phyloP scores from a whole-genome alignment of 2,113 vertebrate species.

The Nothoprocta perdicaria region DNA sequence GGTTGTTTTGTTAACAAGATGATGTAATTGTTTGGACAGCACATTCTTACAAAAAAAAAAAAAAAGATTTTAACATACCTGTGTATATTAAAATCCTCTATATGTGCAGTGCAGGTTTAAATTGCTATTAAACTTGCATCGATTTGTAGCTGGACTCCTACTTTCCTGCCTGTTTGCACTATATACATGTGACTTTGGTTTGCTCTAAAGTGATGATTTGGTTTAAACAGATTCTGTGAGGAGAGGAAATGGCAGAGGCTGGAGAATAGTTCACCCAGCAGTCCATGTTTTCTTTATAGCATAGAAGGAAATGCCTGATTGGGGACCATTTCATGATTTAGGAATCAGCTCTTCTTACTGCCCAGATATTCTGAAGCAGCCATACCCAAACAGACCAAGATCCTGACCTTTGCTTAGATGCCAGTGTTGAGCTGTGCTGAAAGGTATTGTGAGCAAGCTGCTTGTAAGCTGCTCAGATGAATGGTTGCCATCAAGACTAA shows the following conservation, averaged over 20 bases:
- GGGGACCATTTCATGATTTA: neutral
- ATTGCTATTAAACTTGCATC: neutral
- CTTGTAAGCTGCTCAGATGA: neutral
- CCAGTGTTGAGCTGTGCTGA: neutral
- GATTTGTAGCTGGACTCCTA: neutral
- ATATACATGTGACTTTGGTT: neutral
- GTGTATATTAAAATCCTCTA: neutral
- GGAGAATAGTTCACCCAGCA: neutral
- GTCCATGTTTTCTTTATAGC: neutral
- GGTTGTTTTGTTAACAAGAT: neutral
- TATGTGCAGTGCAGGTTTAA: neutral
- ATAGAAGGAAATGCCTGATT: neutral
- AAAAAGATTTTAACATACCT: neutral
- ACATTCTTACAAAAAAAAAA: neutral
- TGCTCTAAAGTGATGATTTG: neutral
- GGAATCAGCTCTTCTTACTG: neutral
- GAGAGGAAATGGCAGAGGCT: neutral
- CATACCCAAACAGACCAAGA: neutral
- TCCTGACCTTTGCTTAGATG: neutral
- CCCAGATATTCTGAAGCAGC: neutral
- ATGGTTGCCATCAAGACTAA: neutral
- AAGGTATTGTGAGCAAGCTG: neutral
- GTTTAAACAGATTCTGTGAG: neutral
- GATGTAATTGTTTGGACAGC: neutral
- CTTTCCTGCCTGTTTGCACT: neutral